These are phyloP conservation scores for Emys orbicularis DNA, from an alignment of 2,797 vertebrate genomes.

Conservation along the genomic window DNA sequence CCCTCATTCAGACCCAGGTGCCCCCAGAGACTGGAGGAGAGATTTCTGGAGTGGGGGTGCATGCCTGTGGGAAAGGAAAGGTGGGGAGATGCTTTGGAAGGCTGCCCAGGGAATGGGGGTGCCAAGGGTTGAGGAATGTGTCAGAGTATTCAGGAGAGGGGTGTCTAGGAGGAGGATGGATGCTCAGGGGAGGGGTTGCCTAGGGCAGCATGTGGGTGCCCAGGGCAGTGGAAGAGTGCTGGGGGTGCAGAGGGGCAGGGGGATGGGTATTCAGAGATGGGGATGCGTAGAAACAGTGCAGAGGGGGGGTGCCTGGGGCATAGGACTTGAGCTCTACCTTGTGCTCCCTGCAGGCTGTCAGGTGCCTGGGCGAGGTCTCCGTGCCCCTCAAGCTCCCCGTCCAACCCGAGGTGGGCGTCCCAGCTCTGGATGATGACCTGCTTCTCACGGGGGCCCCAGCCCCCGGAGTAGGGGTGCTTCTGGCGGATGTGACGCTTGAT, in stretches of 20 bases:
- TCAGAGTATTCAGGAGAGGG: not conserved
- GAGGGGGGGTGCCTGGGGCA: not conserved
- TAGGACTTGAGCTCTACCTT: not conserved
- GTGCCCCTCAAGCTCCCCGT: conserved; percentile 63
- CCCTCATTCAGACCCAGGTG: not conserved
- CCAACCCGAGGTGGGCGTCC: conserved; percentile 91
- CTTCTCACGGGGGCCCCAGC: conserved; percentile 91
- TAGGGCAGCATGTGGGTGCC: not conserved
- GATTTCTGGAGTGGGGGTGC: not conserved
- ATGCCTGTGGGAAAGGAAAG: not conserved
- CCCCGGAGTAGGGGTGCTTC: conserved; percentile 93
- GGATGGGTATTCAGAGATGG: not conserved
- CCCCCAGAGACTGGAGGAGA: not conserved
- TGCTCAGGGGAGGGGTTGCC: not conserved
- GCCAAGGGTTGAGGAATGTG: not conserved
- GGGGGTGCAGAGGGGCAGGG: not conserved
- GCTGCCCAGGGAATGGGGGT: not conserved
- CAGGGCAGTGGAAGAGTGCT: not conserved
- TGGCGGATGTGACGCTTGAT: conserved; percentile 95
- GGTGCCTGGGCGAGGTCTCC: not conserved
- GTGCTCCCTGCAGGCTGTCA: not conserved
- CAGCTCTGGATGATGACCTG: conserved; percentile 93
- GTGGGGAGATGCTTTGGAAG: not conserved
- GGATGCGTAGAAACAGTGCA: not conserved
- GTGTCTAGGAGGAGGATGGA: too few relatives aligned